A percentile compares a stretch with the other conserved stretches of the same genome.
Evolutionary conservation across 2,113 vertebrate genomes (phyloP).

Genomic region (Lepus europaeus): DNA sequence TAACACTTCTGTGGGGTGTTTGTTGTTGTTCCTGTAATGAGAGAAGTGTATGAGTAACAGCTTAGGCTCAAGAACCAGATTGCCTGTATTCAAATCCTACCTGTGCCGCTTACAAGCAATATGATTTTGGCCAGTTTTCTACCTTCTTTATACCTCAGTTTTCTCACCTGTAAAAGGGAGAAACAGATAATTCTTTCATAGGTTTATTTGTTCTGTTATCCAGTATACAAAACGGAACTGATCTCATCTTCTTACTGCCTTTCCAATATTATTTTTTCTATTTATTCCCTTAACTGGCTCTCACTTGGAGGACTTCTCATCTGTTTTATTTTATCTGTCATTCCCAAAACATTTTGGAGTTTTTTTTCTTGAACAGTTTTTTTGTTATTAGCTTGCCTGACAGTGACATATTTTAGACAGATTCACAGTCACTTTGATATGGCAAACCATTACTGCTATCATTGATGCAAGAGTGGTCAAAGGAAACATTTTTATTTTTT

Average conservation of each 20-base stretch:
- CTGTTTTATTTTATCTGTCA: not conserved
- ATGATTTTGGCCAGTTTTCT: not conserved
- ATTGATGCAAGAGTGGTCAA: no score
- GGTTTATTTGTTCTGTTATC: not conserved
- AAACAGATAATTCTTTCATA: not conserved
- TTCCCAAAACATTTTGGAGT: not conserved
- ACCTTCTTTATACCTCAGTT: not conserved
- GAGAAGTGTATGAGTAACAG: not conserved
- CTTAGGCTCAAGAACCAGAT: not conserved
- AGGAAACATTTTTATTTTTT: no score
- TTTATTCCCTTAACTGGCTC: not conserved
- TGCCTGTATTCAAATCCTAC: not conserved
- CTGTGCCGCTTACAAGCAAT: not conserved
- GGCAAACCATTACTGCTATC: no score
- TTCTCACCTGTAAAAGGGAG: not conserved
- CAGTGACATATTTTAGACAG: no score
- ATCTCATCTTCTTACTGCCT: not conserved
- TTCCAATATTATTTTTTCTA: not conserved
- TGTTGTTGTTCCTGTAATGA: not conserved
- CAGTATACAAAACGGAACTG: not conserved
- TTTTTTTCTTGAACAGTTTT: not conserved
- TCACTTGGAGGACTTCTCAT: not conserved
- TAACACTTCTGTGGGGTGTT: not conserved
- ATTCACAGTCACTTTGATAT: not conserved
- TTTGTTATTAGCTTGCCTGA: no score